A percentile compares a stretch with the other conserved stretches of the same genome.
Conservation (phyloP, 2,888 invertebrate species). For the Sesia apiformis region DNA sequence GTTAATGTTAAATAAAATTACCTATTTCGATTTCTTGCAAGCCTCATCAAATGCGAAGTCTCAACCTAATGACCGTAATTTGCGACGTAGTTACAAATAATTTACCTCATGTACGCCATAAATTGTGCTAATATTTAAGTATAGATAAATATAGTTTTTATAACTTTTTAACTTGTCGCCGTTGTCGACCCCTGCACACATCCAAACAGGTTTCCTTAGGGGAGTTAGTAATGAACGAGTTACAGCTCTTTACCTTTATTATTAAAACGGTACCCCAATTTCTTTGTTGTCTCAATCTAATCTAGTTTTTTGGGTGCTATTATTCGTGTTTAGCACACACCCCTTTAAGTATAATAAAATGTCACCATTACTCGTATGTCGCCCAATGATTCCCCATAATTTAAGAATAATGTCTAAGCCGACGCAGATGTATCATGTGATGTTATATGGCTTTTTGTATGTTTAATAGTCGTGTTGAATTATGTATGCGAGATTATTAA, state of each 20-base stretch:
- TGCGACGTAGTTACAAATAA: no score
- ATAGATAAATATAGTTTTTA: not conserved
- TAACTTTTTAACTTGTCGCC: constrained; percentile 7
- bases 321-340: constrained; percentile 55
- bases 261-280: constrained; percentile 31
- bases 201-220: constrained; percentile 5
- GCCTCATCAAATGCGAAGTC: no score
- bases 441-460: constrained; percentile 15
- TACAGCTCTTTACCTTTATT: constrained; percentile 12
- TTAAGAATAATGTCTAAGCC: constrained; percentile 39
- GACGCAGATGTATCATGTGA: constrained; percentile 40
- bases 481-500: not conserved
- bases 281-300: constrained; percentile 45
- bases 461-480: constrained; percentile 11
- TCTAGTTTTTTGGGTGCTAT: constrained; percentile 44
- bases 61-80: no score
- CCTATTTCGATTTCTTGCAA: no score
- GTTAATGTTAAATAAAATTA: no score
- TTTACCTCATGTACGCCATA: no score
- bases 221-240: constrained; percentile 6
- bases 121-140: not conserved
- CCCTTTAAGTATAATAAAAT: constrained; percentile 26
- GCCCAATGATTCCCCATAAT: constrained; percentile 37
- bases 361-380: constrained; percentile 24
- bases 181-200: not conserved